phyloP scores from a whole-genome alignment of 92 coral and sea anemone genomes.

The Nematostella vectensis region DNA sequence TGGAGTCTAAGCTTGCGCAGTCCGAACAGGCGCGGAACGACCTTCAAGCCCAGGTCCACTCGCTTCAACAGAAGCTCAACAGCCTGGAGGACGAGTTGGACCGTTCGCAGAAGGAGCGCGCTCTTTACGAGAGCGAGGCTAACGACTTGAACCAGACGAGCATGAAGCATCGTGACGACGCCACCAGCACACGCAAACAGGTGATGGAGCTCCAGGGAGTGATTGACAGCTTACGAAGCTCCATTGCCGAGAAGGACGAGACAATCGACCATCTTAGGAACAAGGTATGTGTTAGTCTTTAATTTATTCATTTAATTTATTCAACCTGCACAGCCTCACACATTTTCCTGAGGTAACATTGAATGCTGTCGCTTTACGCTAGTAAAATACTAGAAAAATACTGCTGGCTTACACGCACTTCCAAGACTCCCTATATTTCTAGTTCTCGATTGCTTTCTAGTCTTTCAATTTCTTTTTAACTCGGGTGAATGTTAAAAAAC shows the following conservation, averaged over 20 bases:
- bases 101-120: slow-evolving; percentile 35
- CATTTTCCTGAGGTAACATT: too few relatives aligned
- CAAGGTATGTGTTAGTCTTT: too few relatives aligned
- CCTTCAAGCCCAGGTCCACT: slow-evolving; percentile 43
- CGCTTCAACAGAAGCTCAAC: slow-evolving; percentile 51
- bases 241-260: slow-evolving; percentile 50
- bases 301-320: too few relatives aligned
- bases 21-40: slow-evolving; percentile 55
- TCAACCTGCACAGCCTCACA: too few relatives aligned
- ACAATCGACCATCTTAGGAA: slow-evolving; percentile 47
- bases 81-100: slow-evolving; percentile 60
- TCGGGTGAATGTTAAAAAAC: too few relatives aligned
- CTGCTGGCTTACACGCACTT: too few relatives aligned
- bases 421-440: too few relatives aligned
- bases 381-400: too few relatives aligned
- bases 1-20: slow-evolving; percentile 59
- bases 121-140: slow-evolving; percentile 53
- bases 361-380: too few relatives aligned
- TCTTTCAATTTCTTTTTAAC: too few relatives aligned
- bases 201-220: slow-evolving; percentile 57
- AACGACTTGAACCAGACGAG: slow-evolving; percentile 47
- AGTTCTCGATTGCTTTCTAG: too few relatives aligned
- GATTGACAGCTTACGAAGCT: slow-evolving; percentile 44
- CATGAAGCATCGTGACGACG: slow-evolving; percentile 44
- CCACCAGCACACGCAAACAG: slow-evolving; percentile 43